Evolutionary conservation across 2,888 invertebrate species (phyloP).

Genomic region (Drosophila demipolita): DNA sequence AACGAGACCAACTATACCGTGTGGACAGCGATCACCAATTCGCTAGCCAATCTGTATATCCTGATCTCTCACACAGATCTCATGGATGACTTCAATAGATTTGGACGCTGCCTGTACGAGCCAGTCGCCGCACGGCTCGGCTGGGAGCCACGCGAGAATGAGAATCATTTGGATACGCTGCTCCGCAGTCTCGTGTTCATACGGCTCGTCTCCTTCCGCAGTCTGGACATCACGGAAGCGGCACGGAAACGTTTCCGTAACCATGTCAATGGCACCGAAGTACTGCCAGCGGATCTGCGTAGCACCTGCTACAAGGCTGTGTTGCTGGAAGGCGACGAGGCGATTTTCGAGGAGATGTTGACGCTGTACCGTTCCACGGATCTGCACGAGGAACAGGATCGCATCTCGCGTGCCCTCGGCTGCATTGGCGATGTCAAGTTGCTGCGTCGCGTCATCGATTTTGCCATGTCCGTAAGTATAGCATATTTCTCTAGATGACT

Average conservation of each 20-base stretch:
- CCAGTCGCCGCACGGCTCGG: conserved; percentile 91
- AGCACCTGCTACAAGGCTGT: conserved; percentile 95
- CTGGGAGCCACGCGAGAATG: conserved; percentile 93
- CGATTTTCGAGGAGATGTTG: conserved; percentile 91
- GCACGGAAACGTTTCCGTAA: conserved; percentile 89
- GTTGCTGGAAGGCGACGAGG: conserved; percentile 89
- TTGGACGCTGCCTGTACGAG: conserved; percentile 90
- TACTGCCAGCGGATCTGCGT: conserved; percentile 94
- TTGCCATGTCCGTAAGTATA: conserved; percentile 91
- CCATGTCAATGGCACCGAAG: conserved; percentile 87
- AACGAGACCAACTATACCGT: conserved; percentile 97
- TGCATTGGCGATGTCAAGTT: conserved; percentile 90
- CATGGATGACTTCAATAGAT: conserved; percentile 90
- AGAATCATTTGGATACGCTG: conserved; percentile 94
- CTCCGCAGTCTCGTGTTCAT: conserved; percentile 93
- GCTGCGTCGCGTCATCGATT: conserved; percentile 91
- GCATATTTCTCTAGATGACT: too few species aligned
- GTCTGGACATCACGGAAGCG: conserved; percentile 91
- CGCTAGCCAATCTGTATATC: conserved; percentile 90
- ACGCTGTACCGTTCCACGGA: conserved; percentile 93
- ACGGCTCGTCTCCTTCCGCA: conserved; percentile 92
- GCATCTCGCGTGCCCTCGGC: conserved; percentile 94
- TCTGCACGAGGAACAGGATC: conserved; percentile 96
- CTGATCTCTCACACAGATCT: conserved; percentile 93
- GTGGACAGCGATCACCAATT: conserved; percentile 94